Evolutionary conservation across 2,888 invertebrate species (phyloP), one percentile per base, ranked within the genome.

Genomic region (Drosophila percnosoma): DNA sequence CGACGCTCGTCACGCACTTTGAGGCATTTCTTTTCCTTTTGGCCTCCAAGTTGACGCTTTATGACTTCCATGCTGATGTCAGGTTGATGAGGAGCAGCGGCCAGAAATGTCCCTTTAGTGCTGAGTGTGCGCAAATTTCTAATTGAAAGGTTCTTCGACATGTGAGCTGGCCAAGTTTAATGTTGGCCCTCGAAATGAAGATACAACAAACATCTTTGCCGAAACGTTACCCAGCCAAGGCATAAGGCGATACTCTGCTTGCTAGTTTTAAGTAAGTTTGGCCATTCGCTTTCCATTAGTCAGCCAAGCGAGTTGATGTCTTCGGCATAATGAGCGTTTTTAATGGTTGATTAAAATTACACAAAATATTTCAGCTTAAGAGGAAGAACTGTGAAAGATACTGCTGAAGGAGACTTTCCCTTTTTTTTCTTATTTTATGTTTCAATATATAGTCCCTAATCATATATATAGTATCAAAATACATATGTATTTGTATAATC

Each of bases 21-120:
- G 78, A 71, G 81, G 58, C 77, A 57, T 58, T 42, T 24, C 38
- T 52, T 42, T 53, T 49, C 60, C 24, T 45, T 4, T 45, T 49
- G 45, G 45, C 40, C 45, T 27, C 24, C 38, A 52, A 57, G 51
- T 74, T 55, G 82, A 78, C 78, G 78, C 78, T 78, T 78, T 78
- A 78, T 78, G 78, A 78, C 78, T 42, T 80, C 71, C 66, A 21
- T 45, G 34, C 15, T 57, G 81, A 77, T 48, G 63, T 24, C 8
- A 60, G 62, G 1, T 45, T 51, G 78, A 72, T 40, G 68, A 58
- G 65, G 0, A 27, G 24, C 52, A 38, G 36, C 5, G 60, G 61
- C 31, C 57, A 18, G 49, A 33, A 48, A 53, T 71, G 88, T 85
- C 90, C 88, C 84, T 72, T 82, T 89, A 89, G 88, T 87, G 90